A percentile compares a stretch with the other conserved stretches of the same genome.
Conservation (phyloP, 2,797 vertebrate species). For the Gambelia wislizenii region DNA sequence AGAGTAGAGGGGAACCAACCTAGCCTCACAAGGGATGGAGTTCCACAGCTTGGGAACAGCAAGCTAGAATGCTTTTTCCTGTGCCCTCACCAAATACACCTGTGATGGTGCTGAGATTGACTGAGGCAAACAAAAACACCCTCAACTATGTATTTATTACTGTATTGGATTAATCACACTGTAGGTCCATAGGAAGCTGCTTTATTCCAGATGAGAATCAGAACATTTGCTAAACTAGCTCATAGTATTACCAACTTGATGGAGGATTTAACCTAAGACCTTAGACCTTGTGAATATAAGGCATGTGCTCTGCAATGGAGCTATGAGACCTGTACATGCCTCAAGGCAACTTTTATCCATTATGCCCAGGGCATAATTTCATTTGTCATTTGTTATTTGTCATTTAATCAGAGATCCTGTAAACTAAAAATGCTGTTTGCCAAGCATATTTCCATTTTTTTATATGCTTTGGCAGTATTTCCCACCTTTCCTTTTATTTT, state of each 20-base stretch:
- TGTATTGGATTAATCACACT: background rate
- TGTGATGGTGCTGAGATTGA: too few relatives aligned
- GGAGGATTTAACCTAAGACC: background rate
- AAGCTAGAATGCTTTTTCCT: too few relatives aligned
- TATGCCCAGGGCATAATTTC: background rate
- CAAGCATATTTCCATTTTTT: constrained; percentile 10
- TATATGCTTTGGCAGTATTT: constrained; percentile 38
- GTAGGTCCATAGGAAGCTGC: background rate
- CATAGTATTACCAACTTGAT: background rate
- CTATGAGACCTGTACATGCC: background rate
- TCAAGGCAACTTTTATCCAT: background rate
- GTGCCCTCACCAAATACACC: too few relatives aligned
- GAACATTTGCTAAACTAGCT: background rate
- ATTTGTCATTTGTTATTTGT: constrained; percentile 35
- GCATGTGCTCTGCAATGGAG: background rate
- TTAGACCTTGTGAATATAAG: background rate
- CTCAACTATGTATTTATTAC: background rate
- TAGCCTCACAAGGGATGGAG: too few relatives aligned
- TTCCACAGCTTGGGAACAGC: too few relatives aligned
- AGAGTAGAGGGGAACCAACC: too few relatives aligned
- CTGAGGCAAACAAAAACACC: background rate
- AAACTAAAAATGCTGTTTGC: too few relatives aligned
- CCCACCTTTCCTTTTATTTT: background rate
- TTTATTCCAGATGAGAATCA: background rate
- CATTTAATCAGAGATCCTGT: too few relatives aligned